Percentiles rank a stretch among this genome's conserved stretches.
phyloP scores from a whole-genome alignment of 2,797 vertebrate species.

The Pseudochaenichthys georgianus region DNA sequence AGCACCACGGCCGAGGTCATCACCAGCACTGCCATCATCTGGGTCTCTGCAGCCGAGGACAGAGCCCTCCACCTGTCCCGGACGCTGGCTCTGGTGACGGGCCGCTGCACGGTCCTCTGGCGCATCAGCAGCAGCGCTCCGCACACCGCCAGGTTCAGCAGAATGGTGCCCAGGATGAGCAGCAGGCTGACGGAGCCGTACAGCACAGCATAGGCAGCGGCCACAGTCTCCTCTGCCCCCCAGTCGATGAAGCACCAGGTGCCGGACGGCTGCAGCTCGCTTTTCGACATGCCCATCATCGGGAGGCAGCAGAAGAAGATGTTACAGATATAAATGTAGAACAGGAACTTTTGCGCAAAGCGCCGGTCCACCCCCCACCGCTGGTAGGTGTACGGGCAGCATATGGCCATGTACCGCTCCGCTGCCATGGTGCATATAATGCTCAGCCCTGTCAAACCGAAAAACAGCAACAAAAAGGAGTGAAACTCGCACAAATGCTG shows the following conservation, averaged over 20 bases:
- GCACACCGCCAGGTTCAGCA: slow-evolving; percentile 94
- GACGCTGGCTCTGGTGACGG: slow-evolving; percentile 79
- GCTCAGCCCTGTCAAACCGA: slow-evolving; percentile 92
- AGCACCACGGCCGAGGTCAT: slow-evolving; percentile 93
- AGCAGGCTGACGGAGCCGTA: slow-evolving; percentile 93
- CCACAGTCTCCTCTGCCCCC: slow-evolving; percentile 71
- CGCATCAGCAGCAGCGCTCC: slow-evolving; percentile 94
- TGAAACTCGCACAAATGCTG: slow-evolving; percentile 89
- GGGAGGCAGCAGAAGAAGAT: slow-evolving; percentile 95
- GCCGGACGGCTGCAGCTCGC: slow-evolving; percentile 81
- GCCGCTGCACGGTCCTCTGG: slow-evolving; percentile 87
- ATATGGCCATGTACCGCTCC: slow-evolving; percentile 96
- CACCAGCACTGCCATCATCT: slow-evolving; percentile 96
- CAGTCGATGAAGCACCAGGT: slow-evolving; percentile 99
- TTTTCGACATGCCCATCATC: slow-evolving; percentile 88
- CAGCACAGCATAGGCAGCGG: slow-evolving; percentile 90
- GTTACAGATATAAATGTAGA: slow-evolving; percentile 90
- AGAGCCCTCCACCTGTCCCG: slow-evolving; percentile 81
- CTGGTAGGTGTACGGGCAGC: slow-evolving; percentile 96
- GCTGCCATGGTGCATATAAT: slow-evolving; percentile 98
- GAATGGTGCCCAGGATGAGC: slow-evolving; percentile 92
- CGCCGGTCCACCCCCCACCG: slow-evolving; percentile 90
- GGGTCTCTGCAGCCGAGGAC: slow-evolving; percentile 93
- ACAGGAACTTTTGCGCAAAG: slow-evolving; percentile 89
- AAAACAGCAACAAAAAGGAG: slow-evolving; percentile 95